Evolutionary conservation across 2,888 invertebrate genomes (phyloP).

Genomic region (Chelonus formosanus): DNA sequence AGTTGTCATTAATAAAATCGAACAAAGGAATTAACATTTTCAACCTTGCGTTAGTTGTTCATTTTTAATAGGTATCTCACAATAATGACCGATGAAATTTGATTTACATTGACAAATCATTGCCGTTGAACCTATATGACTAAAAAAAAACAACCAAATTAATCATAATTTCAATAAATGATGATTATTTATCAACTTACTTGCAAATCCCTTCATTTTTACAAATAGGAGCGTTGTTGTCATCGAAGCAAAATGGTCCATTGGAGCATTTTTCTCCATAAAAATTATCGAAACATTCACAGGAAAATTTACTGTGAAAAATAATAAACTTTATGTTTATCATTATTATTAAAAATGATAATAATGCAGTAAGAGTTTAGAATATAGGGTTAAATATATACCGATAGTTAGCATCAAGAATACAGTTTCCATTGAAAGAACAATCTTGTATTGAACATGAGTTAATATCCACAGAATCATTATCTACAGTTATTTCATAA

Average conservation of each 20-base stretch:
- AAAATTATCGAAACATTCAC: too few species aligned
- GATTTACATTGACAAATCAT: slow-evolving; percentile 76
- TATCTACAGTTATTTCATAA: slow-evolving; percentile 77
- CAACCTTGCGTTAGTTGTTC: slow-evolving; percentile 19
- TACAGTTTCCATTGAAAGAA: slow-evolving; percentile 86
- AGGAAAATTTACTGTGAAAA: too few species aligned
- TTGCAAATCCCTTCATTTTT: too few species aligned
- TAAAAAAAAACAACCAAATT: slow-evolving; percentile 54
- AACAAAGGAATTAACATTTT: not conserved
- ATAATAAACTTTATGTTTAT: too few species aligned
- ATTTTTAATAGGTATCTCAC: slow-evolving; percentile 71
- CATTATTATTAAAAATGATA: too few species aligned
- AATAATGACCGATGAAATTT: slow-evolving; percentile 76
- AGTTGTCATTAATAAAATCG: too few species aligned
- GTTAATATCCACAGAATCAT: slow-evolving; percentile 64
- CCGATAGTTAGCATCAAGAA: slow-evolving; percentile 76
- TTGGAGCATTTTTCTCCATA: too few species aligned
- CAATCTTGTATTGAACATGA: slow-evolving; percentile 84
- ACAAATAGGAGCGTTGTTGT: too few species aligned
- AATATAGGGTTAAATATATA: slow-evolving; percentile 59
- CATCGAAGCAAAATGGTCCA: too few species aligned
- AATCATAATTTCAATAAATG: too few species aligned
- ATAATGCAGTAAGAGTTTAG: too few species aligned
- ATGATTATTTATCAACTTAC: too few species aligned
- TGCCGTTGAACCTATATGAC: slow-evolving; percentile 80